Conservation (phyloP, 1,140 invertebrate genomes). For the Eueides isabella region DNA sequence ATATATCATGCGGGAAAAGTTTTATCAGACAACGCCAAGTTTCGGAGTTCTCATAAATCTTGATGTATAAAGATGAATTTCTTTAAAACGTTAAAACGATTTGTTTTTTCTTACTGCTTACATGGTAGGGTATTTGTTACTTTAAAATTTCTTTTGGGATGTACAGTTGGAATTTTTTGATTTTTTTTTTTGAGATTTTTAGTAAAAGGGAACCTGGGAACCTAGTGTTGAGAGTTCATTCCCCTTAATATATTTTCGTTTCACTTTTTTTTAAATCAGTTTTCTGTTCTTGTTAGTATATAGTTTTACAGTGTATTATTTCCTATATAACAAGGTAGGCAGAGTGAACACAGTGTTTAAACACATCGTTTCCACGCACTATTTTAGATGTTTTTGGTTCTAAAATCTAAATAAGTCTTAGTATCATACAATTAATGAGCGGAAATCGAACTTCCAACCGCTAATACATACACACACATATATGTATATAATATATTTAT, state of each 20-base stretch:
- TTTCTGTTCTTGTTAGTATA: no score
- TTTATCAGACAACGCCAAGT: constrained; percentile 15
- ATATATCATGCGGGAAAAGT: constrained; percentile 16
- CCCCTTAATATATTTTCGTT: no score
- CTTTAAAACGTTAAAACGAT: constrained; percentile 12
- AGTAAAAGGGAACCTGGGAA: no score
- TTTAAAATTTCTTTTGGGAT: not conserved
- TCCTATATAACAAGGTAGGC: not conserved
- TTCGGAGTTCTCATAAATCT: constrained; percentile 23
- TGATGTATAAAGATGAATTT: constrained; percentile 21
- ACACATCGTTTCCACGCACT: not conserved
- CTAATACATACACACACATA: no score
- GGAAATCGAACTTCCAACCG: not conserved
- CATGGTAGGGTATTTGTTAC: not conserved
- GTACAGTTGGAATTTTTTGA: not conserved
- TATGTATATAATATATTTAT: no score
- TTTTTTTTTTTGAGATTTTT: not conserved
- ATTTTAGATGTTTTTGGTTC: no score
- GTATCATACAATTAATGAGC: no score
- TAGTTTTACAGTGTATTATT: no score
- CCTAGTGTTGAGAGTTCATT: no score
- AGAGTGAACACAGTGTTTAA: not conserved
- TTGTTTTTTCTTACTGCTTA: constrained; percentile 1
- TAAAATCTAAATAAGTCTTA: no score
- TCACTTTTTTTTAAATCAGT: no score